phyloP scores from a whole-genome alignment of 2,797 vertebrate species.

The Chrosomus eos region DNA sequence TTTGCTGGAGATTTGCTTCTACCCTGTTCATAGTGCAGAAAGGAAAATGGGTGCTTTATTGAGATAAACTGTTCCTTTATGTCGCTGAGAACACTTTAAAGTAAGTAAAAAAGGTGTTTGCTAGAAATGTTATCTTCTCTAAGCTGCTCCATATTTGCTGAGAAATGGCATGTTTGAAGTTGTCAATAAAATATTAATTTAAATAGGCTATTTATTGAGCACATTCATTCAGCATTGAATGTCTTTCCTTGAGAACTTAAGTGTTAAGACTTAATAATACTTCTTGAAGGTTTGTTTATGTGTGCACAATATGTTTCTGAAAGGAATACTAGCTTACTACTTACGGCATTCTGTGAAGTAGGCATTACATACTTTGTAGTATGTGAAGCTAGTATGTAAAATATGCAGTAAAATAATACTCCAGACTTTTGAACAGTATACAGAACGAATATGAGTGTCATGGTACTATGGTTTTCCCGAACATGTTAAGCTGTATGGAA shows the following conservation, averaged over 20 bases:
- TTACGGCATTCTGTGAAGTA: not conserved
- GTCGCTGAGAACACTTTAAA: conserved; percentile 14
- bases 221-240: not conserved
- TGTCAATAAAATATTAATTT: conserved; percentile 10
- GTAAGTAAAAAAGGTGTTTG: not conserved
- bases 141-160: conserved; percentile 2
- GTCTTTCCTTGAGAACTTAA: not conserved
- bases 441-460: not conserved
- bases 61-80: conserved; percentile 32
- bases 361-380: not conserved
- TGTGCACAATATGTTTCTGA: not conserved
- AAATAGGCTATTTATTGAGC: conserved; percentile 18
- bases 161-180: not conserved
- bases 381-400: not conserved
- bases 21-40: conserved; percentile 17
- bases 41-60: conserved; percentile 19
- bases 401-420: not conserved
- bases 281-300: not conserved
- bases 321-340: not conserved
- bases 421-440: not conserved
- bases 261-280: not conserved
- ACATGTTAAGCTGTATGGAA: not conserved
- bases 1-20: conserved; percentile 25
- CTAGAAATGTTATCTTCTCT: conserved; percentile 7
- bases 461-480: not conserved